Percentiles rank a stretch among this genome's conserved stretches.
These are phyloP conservation scores for Apotomis betuletana DNA, from an alignment of 2,888 invertebrate genomes.

Conservation along the genomic window DNA sequence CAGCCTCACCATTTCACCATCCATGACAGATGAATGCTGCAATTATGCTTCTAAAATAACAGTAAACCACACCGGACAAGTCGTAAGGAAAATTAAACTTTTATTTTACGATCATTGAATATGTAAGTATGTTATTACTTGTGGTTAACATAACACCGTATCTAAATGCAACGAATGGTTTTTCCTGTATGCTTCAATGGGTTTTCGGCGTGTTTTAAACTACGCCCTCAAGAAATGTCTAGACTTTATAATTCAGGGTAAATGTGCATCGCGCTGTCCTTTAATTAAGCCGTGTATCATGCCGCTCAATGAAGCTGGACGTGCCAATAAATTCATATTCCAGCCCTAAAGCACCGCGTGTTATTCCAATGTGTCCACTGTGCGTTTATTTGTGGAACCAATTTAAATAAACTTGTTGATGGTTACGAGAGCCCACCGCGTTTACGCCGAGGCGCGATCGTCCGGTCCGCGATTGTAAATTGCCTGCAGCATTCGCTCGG, in stretches of 20 bases:
- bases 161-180: conserved; percentile 7
- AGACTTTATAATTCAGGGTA: conserved; percentile 32
- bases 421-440: conserved; percentile 55
- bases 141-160: neutral
- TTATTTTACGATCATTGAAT: conserved; percentile 5
- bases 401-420: conserved; percentile 64
- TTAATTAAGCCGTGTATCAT: conserved; percentile 40
- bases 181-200: conserved; percentile 8
- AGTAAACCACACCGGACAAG: conserved; percentile 22
- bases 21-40: conserved; percentile 40
- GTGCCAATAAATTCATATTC: conserved; percentile 52
- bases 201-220: conserved; percentile 25
- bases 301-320: conserved; percentile 39
- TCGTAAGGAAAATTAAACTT: conserved; percentile 14
- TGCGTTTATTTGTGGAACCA: conserved; percentile 62
- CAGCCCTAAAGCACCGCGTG: conserved; percentile 40
- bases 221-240: conserved; percentile 22
- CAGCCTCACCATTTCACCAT: conserved; percentile 39
- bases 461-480: conserved; percentile 57
- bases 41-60: conserved; percentile 39
- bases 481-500: conserved; percentile 43
- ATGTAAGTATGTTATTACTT: neutral
- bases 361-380: conserved; percentile 50
- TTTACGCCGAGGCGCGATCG: conserved; percentile 44
- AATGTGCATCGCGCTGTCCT: conserved; percentile 26